Conservation (phyloP, 2,797 vertebrate genomes). For the Enteromius unitaeniatus region DNA sequence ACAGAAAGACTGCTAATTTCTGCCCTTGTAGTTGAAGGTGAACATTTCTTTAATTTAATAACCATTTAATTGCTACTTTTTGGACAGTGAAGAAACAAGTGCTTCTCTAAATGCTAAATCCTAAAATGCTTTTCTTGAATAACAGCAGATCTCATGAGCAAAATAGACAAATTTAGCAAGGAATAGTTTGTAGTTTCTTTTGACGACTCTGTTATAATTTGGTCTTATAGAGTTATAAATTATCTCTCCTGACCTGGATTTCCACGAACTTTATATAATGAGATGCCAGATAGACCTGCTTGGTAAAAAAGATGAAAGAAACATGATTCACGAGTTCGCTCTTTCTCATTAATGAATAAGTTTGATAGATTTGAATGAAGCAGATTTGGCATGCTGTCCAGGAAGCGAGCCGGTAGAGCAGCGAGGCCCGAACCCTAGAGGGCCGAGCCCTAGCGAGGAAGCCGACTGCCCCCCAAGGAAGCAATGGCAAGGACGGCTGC, state of each 20-base stretch:
- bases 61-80: not conserved
- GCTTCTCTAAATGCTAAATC: too few relatives aligned
- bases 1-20: not conserved
- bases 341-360: too few relatives aligned
- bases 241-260: not conserved
- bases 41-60: not conserved
- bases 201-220: not conserved
- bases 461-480: too few relatives aligned
- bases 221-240: not conserved
- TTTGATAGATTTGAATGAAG: too few relatives aligned
- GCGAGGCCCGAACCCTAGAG: too few relatives aligned
- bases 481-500: too few relatives aligned
- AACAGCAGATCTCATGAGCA: not conserved
- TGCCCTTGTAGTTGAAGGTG: not conserved
- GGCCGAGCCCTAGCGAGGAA: too few relatives aligned
- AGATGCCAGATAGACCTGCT: not conserved
- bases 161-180: too few relatives aligned
- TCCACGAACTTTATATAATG: not conserved
- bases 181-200: not conserved
- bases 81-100: not conserved
- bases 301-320: not conserved
- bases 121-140: not conserved
- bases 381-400: too few relatives aligned
- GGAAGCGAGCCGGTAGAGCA: too few relatives aligned
- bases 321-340: too few relatives aligned